Conservation (phyloP, 1,140 invertebrate genomes). For the Choristoneura fumiferana region DNA sequence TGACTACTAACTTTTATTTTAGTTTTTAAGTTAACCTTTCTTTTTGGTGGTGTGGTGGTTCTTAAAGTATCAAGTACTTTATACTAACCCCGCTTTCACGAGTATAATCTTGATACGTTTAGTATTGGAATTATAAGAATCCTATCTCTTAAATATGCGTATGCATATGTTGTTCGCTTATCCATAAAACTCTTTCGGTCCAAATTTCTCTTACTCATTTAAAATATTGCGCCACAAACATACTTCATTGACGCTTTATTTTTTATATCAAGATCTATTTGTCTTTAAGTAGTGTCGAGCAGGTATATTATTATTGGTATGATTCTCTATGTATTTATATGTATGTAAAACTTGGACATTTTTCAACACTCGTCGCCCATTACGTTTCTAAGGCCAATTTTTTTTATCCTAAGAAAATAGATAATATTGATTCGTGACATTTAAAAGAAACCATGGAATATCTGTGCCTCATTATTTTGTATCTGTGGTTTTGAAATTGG, state of each 20-base stretch:
- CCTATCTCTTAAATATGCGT: slow-evolving; percentile 73
- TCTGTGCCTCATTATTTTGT: too few species aligned
- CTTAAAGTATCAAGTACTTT: slow-evolving; percentile 28
- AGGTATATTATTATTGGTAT: slow-evolving; percentile 13
- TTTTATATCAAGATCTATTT: background rate
- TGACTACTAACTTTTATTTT: slow-evolving; percentile 41
- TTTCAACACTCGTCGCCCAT: slow-evolving; percentile 9
- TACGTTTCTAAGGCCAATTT: too few species aligned
- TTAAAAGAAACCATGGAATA: too few species aligned
- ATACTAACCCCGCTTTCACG: slow-evolving; percentile 33
- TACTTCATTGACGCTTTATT: slow-evolving; percentile 8
- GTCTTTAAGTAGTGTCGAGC: background rate
- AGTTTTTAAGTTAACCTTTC: slow-evolving; percentile 32
- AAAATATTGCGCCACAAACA: background rate
- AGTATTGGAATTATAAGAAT: slow-evolving; percentile 45
- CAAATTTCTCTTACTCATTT: background rate
- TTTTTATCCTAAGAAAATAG: too few species aligned
- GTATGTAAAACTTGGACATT: background rate
- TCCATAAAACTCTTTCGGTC: background rate
- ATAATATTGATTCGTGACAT: too few species aligned
- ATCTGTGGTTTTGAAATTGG: too few species aligned
- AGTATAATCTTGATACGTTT: slow-evolving; percentile 40
- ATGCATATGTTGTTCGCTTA: slow-evolving; percentile 29
- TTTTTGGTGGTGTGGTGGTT: slow-evolving; percentile 74
- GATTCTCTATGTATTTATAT: slow-evolving; percentile 12